Evolutionary conservation across 2,797 vertebrate species (phyloP).

Genomic region (Antennarius maculatus): DNA sequence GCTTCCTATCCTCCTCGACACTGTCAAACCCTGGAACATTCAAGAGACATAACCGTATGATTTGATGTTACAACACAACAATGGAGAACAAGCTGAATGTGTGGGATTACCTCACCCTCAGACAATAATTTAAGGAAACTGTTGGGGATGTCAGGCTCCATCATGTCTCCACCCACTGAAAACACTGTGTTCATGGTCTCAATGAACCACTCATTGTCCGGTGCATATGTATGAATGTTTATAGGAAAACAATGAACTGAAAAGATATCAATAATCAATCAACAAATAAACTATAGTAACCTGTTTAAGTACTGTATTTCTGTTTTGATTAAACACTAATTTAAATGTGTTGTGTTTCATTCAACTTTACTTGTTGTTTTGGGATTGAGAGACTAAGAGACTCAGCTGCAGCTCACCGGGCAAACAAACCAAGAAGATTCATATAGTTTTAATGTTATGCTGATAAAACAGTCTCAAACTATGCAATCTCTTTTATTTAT

Average conservation of each 20-base stretch:
- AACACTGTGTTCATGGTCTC: slow-evolving; percentile 96
- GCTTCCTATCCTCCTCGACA: slow-evolving; percentile 86
- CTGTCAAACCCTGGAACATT: slow-evolving; percentile 87
- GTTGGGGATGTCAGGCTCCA: slow-evolving; percentile 92
- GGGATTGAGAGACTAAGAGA: neutral
- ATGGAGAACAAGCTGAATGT: neutral
- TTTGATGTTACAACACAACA: neutral
- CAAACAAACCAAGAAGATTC: neutral
- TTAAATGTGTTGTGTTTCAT: neutral
- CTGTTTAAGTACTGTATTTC: neutral
- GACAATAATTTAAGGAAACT: slow-evolving; percentile 91
- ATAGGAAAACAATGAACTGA: slow-evolving; percentile 81
- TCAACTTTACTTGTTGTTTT: neutral
- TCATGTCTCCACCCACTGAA: slow-evolving; percentile 90
- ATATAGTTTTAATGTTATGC: too few relatives aligned
- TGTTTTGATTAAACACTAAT: neutral
- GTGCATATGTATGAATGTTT: slow-evolving; percentile 87
- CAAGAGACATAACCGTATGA: slow-evolving; percentile 1
- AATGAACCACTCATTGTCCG: slow-evolving; percentile 95
- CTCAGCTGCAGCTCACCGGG: neutral
- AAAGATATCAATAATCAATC: neutral
- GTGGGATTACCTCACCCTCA: slow-evolving; percentile 84
- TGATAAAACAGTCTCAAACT: neutral
- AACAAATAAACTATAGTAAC: neutral
- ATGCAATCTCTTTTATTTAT: neutral